phyloP scores from a whole-genome alignment of 2,888 invertebrate genomes.

The Pachliopta kotzebuea region DNA sequence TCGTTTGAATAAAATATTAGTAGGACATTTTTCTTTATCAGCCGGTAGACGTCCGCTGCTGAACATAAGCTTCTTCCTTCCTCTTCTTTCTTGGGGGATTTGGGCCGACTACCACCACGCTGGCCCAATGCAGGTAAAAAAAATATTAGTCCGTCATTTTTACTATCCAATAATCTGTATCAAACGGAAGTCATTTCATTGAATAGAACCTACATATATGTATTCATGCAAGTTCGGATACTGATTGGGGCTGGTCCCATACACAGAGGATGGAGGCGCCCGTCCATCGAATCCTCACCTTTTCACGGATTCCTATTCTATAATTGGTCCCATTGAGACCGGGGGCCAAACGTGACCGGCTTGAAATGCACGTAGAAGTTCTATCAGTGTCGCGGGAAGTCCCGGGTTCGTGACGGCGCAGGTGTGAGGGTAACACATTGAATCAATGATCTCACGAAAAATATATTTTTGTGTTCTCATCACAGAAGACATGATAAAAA shows the following conservation, averaged over 20 bases:
- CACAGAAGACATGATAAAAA: too few relatives aligned
- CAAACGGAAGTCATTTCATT: not conserved
- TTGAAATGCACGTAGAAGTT: conserved; percentile 27
- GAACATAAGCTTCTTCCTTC: too few relatives aligned
- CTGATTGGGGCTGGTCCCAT: conserved; percentile 18
- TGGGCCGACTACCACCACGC: too few relatives aligned
- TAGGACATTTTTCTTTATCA: too few relatives aligned
- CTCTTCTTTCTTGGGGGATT: too few relatives aligned
- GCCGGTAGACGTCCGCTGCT: too few relatives aligned
- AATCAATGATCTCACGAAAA: not conserved
- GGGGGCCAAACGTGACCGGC: conserved; percentile 46
- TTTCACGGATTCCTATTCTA: conserved; percentile 32
- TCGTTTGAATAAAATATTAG: too few relatives aligned
- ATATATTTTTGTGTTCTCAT: too few relatives aligned
- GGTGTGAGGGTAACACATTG: not conserved
- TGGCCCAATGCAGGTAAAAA: too few relatives aligned
- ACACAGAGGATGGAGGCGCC: conserved; percentile 16
- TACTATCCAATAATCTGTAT: too few relatives aligned
- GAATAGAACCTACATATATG: not conserved
- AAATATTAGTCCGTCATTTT: too few relatives aligned
- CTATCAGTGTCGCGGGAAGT: conserved; percentile 5
- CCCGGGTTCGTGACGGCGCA: not conserved
- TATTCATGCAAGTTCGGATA: conserved; percentile 7
- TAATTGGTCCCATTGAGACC: conserved; percentile 65
- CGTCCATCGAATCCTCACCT: conserved; percentile 18